These are phyloP conservation scores for Desmophyllum pertusum DNA, from an alignment of 92 coral and sea anemone genomes.

Conservation along the genomic window DNA sequence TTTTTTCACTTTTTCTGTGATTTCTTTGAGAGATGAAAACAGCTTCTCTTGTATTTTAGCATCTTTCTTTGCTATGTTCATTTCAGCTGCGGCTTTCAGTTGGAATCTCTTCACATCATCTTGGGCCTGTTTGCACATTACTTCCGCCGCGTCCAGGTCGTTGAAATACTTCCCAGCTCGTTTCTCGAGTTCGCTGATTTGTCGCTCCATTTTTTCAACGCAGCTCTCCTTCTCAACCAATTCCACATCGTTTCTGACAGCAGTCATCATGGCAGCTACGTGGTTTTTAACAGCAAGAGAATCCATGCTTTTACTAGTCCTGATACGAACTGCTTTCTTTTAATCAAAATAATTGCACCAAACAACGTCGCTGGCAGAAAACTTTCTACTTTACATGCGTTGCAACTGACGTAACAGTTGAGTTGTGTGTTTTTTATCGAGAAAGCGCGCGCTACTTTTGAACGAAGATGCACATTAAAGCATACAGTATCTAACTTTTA, in stretches of 20 bases:
- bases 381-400: background rate
- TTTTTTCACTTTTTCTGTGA: background rate
- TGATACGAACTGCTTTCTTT: background rate
- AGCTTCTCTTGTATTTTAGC: background rate
- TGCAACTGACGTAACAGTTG: background rate
- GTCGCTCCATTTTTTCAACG: background rate
- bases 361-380: background rate
- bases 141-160: background rate
- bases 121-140: background rate
- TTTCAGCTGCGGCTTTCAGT: background rate
- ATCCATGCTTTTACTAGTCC: background rate
- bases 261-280: too few species aligned
- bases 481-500: too few species aligned
- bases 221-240: too few species aligned
- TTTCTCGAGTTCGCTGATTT: background rate
- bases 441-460: background rate
- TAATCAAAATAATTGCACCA: background rate
- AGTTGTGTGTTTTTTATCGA: background rate
- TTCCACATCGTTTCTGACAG: too few species aligned
- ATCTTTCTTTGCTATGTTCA: background rate
- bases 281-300: background rate
- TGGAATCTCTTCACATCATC: background rate
- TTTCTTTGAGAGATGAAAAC: background rate
- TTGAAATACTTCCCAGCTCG: background rate
- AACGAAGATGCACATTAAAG: background rate